Evolutionary conservation across 2,797 vertebrate genomes (phyloP).

Genomic region (Hippopotamyrus pictus): DNA sequence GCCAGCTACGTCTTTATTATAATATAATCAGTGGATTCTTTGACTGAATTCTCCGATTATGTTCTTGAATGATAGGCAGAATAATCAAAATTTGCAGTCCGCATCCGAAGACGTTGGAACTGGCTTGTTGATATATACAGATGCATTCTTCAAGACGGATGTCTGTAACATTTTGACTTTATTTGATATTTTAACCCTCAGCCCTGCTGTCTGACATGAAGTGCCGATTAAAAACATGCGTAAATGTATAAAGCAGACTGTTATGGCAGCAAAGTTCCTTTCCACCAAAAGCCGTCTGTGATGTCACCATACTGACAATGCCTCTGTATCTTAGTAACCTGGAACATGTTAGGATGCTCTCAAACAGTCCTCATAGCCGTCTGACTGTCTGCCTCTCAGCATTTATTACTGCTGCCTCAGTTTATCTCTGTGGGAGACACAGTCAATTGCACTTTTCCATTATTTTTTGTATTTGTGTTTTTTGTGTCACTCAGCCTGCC

Average conservation of each 20-base stretch:
- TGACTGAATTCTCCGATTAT: constrained; percentile 72
- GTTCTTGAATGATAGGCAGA: constrained; percentile 56
- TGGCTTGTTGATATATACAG: not conserved
- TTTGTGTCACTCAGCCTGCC: not conserved
- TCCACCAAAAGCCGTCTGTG: not conserved
- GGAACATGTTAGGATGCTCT: not conserved
- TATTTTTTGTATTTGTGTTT: not conserved
- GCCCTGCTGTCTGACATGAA: not conserved
- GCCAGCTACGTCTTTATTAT: constrained; percentile 80
- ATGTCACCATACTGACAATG: not conserved
- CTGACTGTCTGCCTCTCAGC: not conserved
- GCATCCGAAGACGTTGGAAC: constrained; percentile 58
- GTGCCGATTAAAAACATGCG: not conserved
- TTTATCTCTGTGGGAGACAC: not conserved
- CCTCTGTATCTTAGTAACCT: not conserved
- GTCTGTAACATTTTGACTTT: not conserved
- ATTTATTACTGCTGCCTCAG: not conserved
- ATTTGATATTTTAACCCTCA: not conserved
- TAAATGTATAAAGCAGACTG: not conserved
- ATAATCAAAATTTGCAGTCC: constrained; percentile 45
- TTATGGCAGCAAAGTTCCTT: not conserved
- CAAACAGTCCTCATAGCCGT: not conserved
- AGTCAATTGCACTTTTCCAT: constrained; percentile 10
- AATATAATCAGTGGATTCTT: constrained; percentile 86
- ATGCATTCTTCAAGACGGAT: not conserved